phyloP scores from a whole-genome alignment of 2,797 vertebrate species.

The Clamator glandarius region DNA sequence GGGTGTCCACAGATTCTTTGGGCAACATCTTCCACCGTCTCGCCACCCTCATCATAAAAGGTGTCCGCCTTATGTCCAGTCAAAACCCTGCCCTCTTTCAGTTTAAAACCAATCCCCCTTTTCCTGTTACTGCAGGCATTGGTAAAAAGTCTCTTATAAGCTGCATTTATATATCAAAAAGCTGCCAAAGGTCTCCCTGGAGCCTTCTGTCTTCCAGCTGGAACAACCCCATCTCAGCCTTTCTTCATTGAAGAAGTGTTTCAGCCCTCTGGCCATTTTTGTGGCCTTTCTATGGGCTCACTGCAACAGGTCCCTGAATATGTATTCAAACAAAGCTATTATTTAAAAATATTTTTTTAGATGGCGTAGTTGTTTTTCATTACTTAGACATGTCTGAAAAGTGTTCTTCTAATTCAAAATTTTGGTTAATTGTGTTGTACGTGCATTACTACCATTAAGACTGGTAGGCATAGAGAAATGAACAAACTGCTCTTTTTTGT shows the following conservation, averaged over 20 bases:
- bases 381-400: neutral
- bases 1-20: neutral
- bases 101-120: neutral
- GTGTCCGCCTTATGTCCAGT: neutral
- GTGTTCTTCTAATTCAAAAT: neutral
- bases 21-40: neutral
- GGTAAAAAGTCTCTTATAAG: neutral
- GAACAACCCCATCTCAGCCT: neutral
- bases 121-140: neutral
- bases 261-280: neutral
- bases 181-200: fast-evolving
- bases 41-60: neutral
- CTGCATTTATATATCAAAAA: neutral
- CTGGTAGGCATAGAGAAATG: neutral
- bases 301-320: neutral
- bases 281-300: neutral
- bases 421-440: neutral
- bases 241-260: neutral
- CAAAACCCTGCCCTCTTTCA: neutral
- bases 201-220: neutral
- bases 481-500: neutral
- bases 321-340: neutral
- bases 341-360: neutral
- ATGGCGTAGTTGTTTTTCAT: neutral
- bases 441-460: neutral